These are phyloP conservation scores for Drosophila oshimai DNA, from an alignment of 1,140 invertebrate species.

Conservation along the genomic window DNA sequence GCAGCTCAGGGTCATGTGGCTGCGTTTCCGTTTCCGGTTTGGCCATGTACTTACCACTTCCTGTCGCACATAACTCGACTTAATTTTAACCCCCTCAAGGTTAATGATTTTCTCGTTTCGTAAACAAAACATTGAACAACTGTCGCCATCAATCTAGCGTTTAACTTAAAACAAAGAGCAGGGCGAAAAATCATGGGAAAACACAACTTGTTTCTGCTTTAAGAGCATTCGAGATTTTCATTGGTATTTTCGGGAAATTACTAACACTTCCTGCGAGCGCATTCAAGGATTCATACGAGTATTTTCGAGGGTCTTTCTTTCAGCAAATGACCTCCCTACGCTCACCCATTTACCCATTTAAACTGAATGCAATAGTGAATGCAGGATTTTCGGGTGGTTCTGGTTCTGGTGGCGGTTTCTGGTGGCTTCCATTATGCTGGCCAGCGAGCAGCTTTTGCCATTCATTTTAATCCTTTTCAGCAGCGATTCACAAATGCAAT, in stretches of 20 bases:
- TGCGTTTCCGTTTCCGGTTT: conserved; percentile 62
- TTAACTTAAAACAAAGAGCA: conserved; percentile 31
- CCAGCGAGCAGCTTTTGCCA: conserved; percentile 33
- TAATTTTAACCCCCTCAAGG: conserved; percentile 65
- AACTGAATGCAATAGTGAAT: conserved; percentile 10
- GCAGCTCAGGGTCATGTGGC: conserved; percentile 17
- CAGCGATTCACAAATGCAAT: conserved; percentile 66
- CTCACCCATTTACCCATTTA: background rate
- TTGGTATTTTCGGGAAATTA: conserved; percentile 19
- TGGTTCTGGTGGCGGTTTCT: conserved; percentile 13
- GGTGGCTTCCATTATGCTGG: conserved; percentile 53
- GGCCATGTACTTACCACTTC: conserved; percentile 15
- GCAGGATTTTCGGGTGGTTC: background rate
- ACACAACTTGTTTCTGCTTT: background rate
- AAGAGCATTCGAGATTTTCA: background rate
- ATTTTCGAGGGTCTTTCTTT: background rate
- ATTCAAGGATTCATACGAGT: background rate
- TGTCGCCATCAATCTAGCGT: conserved; percentile 66
- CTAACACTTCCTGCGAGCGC: background rate
- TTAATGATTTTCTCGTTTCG: conserved; percentile 53
- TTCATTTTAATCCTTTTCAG: conserved; percentile 74
- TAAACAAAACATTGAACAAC: conserved; percentile 72
- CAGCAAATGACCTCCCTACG: background rate
- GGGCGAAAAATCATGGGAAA: background rate
- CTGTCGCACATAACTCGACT: conserved; percentile 50